Base-by-base conservation (phyloP, 2,888 invertebrate species). In the Dryobotodes eremita region DNA sequence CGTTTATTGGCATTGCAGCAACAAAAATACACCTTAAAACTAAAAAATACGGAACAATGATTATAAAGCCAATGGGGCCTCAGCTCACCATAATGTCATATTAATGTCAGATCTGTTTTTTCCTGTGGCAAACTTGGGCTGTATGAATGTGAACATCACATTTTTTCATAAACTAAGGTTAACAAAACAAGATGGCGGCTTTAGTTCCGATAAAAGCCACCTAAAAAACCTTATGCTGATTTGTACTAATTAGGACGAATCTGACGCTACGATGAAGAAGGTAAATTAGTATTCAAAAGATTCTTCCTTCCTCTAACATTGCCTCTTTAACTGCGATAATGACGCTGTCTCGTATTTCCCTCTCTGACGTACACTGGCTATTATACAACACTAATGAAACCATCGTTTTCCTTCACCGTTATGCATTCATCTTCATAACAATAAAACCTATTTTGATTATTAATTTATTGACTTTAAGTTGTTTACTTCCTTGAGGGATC, bases 401-500 rank as follows among this genome's bases (percentile, higher is more conserved):
- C 42, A 66, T n/a, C 2, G 55, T 84, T 78, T 84, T 85, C 84
- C 84, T 77, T 11, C 36, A 53, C 10, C 15, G 36, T 70, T 71
- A 55, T 53, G 36, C 42, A 61, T 42, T 57, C 48, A 83, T 75
- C 70, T 80, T 57, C 50, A 61, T 75, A 42, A 71, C 66, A 71
- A 70, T 79, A 68, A 68, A 50, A 74, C 59, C 53, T 79, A 62
- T 75, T 75, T 72, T 36, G 59, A 26, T 57, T 69, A 20, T 31
- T 46, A 57, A 55, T 53, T 53, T 31, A 62, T 57, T 59, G n/a
- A 10, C n/a, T 68, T 36, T 11, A 15, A 59, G 48, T 48, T 72
- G 70, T 79, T 83, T 70, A 83, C 71, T 73, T 79, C 83, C 83
- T 83, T 13, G 0, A 59, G 64, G 13, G n/a, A n/a, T 36, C 36